Percentiles rank a stretch among this genome's conserved stretches.
These are phyloP conservation scores for Stigmatopora argus DNA, from an alignment of 2,113 vertebrate species.

Conservation along the genomic window DNA sequence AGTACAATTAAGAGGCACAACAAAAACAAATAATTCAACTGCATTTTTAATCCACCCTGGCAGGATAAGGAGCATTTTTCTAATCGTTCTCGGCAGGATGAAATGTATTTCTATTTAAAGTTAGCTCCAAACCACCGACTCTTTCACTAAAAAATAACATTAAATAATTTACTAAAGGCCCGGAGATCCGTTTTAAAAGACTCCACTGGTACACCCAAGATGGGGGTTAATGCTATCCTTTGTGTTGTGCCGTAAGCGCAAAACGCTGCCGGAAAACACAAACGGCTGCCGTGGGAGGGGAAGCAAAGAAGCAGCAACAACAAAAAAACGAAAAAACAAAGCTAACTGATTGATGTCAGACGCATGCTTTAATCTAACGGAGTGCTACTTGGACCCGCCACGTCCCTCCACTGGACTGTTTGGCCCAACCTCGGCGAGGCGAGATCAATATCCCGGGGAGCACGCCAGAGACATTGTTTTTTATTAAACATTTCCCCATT, in stretches of 20 bases:
- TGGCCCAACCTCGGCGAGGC: constrained; percentile 38
- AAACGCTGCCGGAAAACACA: not conserved
- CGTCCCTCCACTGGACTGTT: constrained; percentile 44
- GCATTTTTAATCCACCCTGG: no score
- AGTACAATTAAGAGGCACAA: no score
- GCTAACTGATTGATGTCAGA: constrained; percentile 62
- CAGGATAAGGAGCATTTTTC: no score
- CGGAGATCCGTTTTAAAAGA: not conserved
- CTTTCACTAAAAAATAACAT: not conserved
- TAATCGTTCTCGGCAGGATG: not conserved
- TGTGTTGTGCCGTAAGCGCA: not conserved
- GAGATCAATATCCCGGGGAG: constrained; percentile 62
- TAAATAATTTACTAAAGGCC: not conserved
- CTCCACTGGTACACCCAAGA: not conserved
- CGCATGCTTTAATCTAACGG: constrained; percentile 59
- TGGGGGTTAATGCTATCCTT: not conserved
- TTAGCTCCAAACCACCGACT: not conserved
- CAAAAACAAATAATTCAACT: no score
- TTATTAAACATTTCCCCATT: constrained; percentile 71
- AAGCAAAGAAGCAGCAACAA: no score
- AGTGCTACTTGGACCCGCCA: constrained; percentile 54
- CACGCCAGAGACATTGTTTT: constrained; percentile 65
- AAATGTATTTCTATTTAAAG: not conserved
- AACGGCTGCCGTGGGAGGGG: not conserved
- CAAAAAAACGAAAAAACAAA: not conserved